phyloP scores from a whole-genome alignment of 2,113 vertebrate genomes.

The Melanotaenia duboulayi region DNA sequence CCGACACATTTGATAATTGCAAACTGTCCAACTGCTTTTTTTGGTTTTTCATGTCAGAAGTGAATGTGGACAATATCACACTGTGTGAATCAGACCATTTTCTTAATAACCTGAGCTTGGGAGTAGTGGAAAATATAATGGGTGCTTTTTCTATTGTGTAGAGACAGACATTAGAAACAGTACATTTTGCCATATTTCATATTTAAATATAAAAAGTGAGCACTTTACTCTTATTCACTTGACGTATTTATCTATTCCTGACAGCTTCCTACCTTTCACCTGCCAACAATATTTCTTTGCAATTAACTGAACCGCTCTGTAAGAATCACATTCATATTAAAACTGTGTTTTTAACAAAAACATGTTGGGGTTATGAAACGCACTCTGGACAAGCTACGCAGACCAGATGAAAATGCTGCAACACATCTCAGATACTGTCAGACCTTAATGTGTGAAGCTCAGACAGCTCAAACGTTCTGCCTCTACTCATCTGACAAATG shows the following conservation, averaged over 20 bases:
- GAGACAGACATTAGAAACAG: slow-evolving; percentile 20
- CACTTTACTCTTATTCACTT: slow-evolving; percentile 11
- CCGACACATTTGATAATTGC: slow-evolving; percentile 36
- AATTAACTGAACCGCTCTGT: slow-evolving; percentile 25
- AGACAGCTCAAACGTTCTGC: too few species aligned
- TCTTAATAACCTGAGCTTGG: slow-evolving; percentile 58
- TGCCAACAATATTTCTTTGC: slow-evolving; percentile 12
- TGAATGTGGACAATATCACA: slow-evolving; percentile 13
- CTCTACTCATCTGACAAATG: slow-evolving; percentile 2
- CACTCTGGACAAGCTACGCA: slow-evolving; percentile 4
- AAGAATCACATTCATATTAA: slow-evolving; percentile 50
- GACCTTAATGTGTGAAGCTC: slow-evolving; percentile 1
- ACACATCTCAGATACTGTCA: slow-evolving; percentile 14
- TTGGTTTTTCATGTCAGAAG: slow-evolving; percentile 53
- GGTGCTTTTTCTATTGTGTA: slow-evolving; percentile 38
- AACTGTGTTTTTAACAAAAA: slow-evolving; percentile 48
- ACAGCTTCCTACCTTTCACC: slow-evolving; percentile 22
- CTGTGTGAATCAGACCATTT: slow-evolving; percentile 30
- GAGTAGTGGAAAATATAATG: slow-evolving; percentile 18
- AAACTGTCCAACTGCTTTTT: slow-evolving; percentile 37
- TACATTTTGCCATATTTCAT: slow-evolving; percentile 10
- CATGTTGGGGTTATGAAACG: slow-evolving; percentile 5
- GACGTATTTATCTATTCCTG: slow-evolving; percentile 27
- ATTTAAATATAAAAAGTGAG: slow-evolving; percentile 25
- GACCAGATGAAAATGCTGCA: slow-evolving; percentile 33